Evolutionary conservation across 2,888 invertebrate genomes (phyloP), one percentile per base, ranked within the genome.

Genomic region (Tenodera sinensis): DNA sequence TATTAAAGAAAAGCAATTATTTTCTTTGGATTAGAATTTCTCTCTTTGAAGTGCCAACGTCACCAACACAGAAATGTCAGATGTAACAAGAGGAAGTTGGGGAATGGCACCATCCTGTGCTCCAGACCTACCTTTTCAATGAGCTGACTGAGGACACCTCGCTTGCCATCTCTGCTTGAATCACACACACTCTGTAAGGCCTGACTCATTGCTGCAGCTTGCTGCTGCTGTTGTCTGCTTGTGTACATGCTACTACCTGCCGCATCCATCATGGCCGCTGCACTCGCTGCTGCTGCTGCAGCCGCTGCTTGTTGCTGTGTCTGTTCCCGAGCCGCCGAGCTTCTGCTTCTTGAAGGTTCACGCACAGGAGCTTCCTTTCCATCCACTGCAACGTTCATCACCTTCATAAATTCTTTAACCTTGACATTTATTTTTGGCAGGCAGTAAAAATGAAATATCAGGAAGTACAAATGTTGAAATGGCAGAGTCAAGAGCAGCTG

Each of bases 131-230:
- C 95, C 92, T 95, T 95, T 90, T 95, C 95, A 47, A 95, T 93
- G 84, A 95, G 92, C 91, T 95, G 95, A 89, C 94, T 94, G 83
- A 95, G 92, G 9, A 95, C 94, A 2, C 95, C 93, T 85, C 92
- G 91, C 88, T 92, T 92, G 27, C 47, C 83, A 83, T 90, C 90
- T 83, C 89, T 88, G 15, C 87, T 88, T 82, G 30, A 1, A 6
- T 47, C 82, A 12, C n/a, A 47, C 27, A 71, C 86, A 20, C 83
- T 28, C 34, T 90, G 89, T 12, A 89, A 20, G 12, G 54, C 42
- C 25, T 88, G 88, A 12, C 84, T 28, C n/a, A 89, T n/a, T n/a
- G 54, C 54, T n/a, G 88, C 30, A 2, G 88, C 85, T 20, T 83
- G 86, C 42, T 83, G 86, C 9, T 90, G 90, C 34, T 89, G 89